These are phyloP conservation scores for Vicugna pacos DNA, from an alignment of 2,113 vertebrate genomes.

Conservation along the genomic window DNA sequence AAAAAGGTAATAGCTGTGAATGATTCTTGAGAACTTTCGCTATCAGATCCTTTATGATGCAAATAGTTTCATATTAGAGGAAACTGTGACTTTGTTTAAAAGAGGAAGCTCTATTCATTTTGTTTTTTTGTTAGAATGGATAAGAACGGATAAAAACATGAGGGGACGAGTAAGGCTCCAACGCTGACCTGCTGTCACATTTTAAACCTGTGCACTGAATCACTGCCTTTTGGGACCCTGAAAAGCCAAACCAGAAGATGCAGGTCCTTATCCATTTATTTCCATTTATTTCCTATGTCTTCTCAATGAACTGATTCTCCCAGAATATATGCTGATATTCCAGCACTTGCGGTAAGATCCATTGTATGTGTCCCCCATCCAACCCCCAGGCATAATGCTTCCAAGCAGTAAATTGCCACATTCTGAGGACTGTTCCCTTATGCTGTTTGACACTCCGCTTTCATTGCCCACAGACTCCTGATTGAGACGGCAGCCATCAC, in stretches of 20 bases:
- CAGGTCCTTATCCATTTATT: neutral
- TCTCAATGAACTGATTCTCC: neutral
- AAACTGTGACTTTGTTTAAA: neutral
- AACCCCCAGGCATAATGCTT: neutral
- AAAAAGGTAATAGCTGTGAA: neutral
- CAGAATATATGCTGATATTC: neutral
- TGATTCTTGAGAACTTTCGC: neutral
- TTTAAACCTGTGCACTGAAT: neutral
- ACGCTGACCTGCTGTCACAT: neutral
- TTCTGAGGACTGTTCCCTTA: neutral
- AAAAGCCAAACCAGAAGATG: neutral
- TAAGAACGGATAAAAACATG: neutral
- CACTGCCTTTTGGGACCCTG: neutral
- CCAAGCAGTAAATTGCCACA: neutral
- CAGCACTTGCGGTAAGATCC: neutral
- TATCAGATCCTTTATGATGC: neutral
- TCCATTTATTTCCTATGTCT: neutral
- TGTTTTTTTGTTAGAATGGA: neutral
- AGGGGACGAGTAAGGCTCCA: neutral
- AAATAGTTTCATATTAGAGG: neutral
- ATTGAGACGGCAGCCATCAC: neutral
- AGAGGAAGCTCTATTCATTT: neutral
- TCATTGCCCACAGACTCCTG: neutral
- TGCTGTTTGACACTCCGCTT: neutral
- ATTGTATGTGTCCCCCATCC: accelerated